These are phyloP conservation scores for Aurelia sp. DNA, from an alignment of 30 jellyfish, hydroid and myxozoan genomes.

Conservation along the genomic window DNA sequence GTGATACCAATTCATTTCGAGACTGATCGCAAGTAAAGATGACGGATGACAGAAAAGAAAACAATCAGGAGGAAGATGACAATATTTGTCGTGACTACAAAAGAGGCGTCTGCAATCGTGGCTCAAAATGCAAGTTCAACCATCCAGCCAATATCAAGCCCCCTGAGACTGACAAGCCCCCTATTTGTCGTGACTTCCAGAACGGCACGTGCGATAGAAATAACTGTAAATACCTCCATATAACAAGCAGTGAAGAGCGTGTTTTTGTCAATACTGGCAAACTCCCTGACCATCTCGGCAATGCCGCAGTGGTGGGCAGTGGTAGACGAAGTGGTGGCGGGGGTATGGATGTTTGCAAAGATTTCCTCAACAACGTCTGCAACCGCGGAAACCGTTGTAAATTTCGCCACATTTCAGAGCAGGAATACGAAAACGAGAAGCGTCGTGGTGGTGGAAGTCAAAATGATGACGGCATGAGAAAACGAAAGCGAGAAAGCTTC, in stretches of 20 bases:
- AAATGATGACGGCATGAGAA: slow-evolving; percentile 67
- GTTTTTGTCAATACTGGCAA: slow-evolving; percentile 75
- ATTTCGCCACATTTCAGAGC: slow-evolving; percentile 84
- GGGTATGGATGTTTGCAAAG: slow-evolving; percentile 83
- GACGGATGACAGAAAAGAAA: slow-evolving; percentile 10
- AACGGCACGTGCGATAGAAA: slow-evolving; percentile 89
- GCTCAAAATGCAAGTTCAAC: slow-evolving; percentile 80
- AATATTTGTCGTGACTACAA: slow-evolving; percentile 87
- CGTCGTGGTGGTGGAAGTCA: slow-evolving; percentile 41
- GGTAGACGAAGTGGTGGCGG: slow-evolving; percentile 33
- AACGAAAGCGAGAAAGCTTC: slow-evolving; percentile 85
- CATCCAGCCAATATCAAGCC: slow-evolving; percentile 81
- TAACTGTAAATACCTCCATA: slow-evolving; percentile 90
- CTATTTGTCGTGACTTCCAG: slow-evolving; percentile 93
- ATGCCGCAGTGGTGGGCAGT: slow-evolving; percentile 13
- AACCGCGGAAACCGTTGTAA: slow-evolving; percentile 89
- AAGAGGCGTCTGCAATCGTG: slow-evolving; percentile 97
- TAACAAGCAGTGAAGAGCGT: slow-evolving; percentile 89
- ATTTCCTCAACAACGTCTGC: slow-evolving; percentile 84
- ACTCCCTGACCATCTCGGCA: slow-evolving; percentile 77
- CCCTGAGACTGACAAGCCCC: slow-evolving; percentile 78
- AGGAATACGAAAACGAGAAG: slow-evolving; percentile 77
- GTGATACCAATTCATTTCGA: too few relatives aligned
- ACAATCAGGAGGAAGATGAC: slow-evolving; percentile 12
- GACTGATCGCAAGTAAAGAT: not conserved